Percentiles rank a stretch among this genome's conserved stretches.
Evolutionary conservation across 2,113 vertebrate species (phyloP).

Genomic region (Patagioenas fasciata): DNA sequence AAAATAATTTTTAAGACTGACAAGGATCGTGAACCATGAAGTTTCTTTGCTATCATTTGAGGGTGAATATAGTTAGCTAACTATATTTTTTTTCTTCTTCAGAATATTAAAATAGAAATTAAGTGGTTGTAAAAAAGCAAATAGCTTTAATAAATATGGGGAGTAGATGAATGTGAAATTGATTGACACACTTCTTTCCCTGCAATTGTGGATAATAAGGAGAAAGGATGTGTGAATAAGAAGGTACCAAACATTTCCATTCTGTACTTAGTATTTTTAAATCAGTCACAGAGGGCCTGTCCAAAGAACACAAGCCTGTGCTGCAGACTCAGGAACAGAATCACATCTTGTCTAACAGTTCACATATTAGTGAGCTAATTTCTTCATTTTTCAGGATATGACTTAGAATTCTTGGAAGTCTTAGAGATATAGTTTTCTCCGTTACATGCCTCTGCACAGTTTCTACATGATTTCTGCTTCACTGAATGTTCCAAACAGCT

Average conservation of each 20-base stretch:
- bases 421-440: background rate
- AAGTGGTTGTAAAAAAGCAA: background rate
- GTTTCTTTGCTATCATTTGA: background rate
- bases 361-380: fast-evolving
- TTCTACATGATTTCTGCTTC: background rate
- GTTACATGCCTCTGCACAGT: background rate
- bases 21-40: background rate
- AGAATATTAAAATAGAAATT: background rate
- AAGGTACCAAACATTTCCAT: background rate
- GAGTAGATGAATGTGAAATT: background rate
- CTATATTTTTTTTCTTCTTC: background rate
- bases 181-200: background rate
- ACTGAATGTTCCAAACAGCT: background rate
- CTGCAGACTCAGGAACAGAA: background rate
- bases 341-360: background rate
- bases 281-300: background rate
- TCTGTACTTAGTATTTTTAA: background rate
- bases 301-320: background rate
- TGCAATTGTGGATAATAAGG: background rate
- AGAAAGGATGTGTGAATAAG: background rate
- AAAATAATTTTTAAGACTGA: background rate
- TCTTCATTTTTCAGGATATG: background rate
- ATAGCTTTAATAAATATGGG: background rate
- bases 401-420: background rate
- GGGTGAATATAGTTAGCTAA: background rate